Conservation (phyloP, 2,888 invertebrate genomes). For the Sesamia inferens region DNA sequence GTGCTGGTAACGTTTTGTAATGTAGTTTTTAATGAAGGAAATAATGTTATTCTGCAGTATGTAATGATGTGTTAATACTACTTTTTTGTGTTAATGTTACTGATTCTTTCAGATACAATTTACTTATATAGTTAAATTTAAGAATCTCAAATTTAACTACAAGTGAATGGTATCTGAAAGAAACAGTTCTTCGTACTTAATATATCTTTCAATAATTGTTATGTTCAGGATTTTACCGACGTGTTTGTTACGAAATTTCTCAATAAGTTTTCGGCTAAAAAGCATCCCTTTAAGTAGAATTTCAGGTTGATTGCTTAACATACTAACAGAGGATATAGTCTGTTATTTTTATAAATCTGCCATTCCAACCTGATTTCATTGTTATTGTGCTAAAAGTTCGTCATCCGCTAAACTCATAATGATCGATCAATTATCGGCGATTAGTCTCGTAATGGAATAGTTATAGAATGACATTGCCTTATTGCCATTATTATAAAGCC, state of each 20-base stretch:
- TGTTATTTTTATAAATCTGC: too few relatives aligned
- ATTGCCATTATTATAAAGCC: too few relatives aligned
- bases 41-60: conserved; percentile 34
- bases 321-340: too few relatives aligned
- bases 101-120: conserved; percentile 20
- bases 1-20: conserved; percentile 41
- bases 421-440: too few relatives aligned
- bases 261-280: not conserved
- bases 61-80: conserved; percentile 46
- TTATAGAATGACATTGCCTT: too few relatives aligned
- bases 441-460: too few relatives aligned
- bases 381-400: too few relatives aligned
- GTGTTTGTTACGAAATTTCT: not conserved
- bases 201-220: conserved; percentile 7
- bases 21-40: conserved; percentile 50
- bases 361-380: too few relatives aligned
- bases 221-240: not conserved
- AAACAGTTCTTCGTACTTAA: conserved; percentile 29
- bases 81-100: not conserved
- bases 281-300: not conserved
- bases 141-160: too few relatives aligned
- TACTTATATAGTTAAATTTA: conserved; percentile 13
- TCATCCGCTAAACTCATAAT: too few relatives aligned
- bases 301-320: not conserved
- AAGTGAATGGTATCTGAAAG: too few relatives aligned